A percentile compares a stretch with the other conserved stretches of the same genome.
Conservation (phyloP, 2,888 invertebrate genomes). For the Eupsilia transversa region DNA sequence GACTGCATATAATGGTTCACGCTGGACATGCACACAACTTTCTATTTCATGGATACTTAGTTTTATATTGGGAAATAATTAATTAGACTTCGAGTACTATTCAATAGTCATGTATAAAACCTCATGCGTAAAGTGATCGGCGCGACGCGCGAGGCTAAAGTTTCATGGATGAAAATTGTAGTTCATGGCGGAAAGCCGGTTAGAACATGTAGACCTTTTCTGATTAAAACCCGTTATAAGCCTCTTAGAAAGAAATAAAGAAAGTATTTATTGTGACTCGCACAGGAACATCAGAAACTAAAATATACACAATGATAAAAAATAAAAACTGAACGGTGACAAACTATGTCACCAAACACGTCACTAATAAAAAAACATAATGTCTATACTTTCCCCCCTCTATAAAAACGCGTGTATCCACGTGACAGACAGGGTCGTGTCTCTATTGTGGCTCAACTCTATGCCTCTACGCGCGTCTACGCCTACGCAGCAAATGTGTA, state of each 20-base stretch:
- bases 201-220: neutral
- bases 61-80: neutral
- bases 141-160: too few species aligned
- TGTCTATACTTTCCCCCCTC: neutral
- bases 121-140: too few species aligned
- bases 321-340: too few species aligned
- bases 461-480: neutral
- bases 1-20: neutral
- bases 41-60: neutral
- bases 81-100: neutral
- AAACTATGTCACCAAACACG: neutral
- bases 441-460: constrained; percentile 15
- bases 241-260: too few species aligned
- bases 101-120: neutral
- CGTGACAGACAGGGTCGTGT: constrained; percentile 32
- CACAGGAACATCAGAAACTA: too few species aligned
- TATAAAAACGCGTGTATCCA: constrained; percentile 33
- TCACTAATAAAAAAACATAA: constrained; percentile 2
- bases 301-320: too few species aligned
- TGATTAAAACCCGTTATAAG: neutral
- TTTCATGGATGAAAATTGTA: neutral
- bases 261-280: too few species aligned
- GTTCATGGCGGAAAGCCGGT: neutral
- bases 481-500: constrained; percentile 27
- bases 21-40: neutral